Evolutionary conservation across 2,113 vertebrate genomes (phyloP).

Genomic region (Syngnathus floridae): DNA sequence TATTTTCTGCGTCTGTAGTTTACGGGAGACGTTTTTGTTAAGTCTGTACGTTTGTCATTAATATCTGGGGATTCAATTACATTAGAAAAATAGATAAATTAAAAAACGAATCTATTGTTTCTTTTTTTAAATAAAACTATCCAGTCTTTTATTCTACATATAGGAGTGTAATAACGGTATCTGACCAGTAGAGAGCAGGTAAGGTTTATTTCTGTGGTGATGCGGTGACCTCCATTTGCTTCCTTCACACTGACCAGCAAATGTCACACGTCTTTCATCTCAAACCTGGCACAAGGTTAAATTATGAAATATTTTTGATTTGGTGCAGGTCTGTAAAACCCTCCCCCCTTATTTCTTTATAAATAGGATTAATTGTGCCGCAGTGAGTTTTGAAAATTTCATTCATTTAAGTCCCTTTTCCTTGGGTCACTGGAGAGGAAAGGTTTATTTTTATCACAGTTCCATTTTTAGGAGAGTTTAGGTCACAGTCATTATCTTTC

Average conservation of each 20-base stretch:
- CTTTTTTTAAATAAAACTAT: not conserved
- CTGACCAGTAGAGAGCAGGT: conserved; percentile 55
- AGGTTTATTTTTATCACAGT: not conserved
- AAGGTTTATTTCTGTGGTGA: conserved; percentile 27
- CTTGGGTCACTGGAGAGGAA: no score
- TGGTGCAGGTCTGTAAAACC: not conserved
- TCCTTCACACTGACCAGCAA: conserved; percentile 1
- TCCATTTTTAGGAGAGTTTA: not conserved
- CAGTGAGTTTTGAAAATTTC: no score
- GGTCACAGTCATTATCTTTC: no score
- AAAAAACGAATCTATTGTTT: not conserved
- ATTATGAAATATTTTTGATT: not conserved
- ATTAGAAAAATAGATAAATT: not conserved
- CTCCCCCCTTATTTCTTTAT: no score
- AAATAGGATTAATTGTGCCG: no score
- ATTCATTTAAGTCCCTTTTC: no score
- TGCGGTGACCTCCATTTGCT: not conserved
- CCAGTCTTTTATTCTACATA: not conserved
- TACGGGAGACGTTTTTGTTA: not conserved
- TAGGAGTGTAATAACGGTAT: not conserved
- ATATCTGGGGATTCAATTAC: not conserved
- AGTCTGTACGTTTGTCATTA: not conserved
- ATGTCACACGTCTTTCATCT: conserved; percentile 6
- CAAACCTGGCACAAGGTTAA: not conserved
- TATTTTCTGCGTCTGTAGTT: not conserved